Conservation (phyloP, 2,797 vertebrate species). For the Monodelphis domestica region DNA sequence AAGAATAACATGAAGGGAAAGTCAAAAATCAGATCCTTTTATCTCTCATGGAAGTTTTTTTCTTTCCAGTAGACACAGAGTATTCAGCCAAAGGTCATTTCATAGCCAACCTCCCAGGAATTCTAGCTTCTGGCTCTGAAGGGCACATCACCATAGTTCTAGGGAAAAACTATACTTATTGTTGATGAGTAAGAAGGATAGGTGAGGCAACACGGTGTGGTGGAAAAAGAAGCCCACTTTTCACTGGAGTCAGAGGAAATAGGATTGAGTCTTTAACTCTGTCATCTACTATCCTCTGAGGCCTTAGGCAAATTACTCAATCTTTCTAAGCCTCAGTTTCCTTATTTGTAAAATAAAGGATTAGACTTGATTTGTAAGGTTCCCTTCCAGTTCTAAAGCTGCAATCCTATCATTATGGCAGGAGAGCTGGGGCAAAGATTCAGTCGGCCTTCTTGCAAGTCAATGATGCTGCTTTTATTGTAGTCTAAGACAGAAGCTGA, state of each 20-base stretch:
- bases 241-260: not conserved
- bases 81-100: constrained; percentile 3
- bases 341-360: not conserved
- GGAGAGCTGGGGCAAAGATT: not conserved
- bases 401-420: not conserved
- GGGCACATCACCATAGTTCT: not conserved
- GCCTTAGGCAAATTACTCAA: not conserved
- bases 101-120: not conserved
- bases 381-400: not conserved
- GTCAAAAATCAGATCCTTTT: constrained; percentile 17
- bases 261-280: not conserved
- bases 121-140: not conserved
- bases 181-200: not conserved
- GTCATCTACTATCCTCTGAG: not conserved
- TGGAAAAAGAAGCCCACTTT: too few relatives aligned
- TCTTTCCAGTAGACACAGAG: not conserved
- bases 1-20: constrained; percentile 56
- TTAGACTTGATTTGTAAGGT: not conserved
- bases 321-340: not conserved
- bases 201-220: not conserved
- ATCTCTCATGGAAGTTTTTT: constrained; percentile 12
- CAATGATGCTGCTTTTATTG: not conserved
- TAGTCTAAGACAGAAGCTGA: not conserved
- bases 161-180: not conserved
- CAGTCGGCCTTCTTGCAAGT: not conserved